phyloP scores from a whole-genome alignment of 1,140 invertebrate genomes.

The Metopolophium dirhodum region DNA sequence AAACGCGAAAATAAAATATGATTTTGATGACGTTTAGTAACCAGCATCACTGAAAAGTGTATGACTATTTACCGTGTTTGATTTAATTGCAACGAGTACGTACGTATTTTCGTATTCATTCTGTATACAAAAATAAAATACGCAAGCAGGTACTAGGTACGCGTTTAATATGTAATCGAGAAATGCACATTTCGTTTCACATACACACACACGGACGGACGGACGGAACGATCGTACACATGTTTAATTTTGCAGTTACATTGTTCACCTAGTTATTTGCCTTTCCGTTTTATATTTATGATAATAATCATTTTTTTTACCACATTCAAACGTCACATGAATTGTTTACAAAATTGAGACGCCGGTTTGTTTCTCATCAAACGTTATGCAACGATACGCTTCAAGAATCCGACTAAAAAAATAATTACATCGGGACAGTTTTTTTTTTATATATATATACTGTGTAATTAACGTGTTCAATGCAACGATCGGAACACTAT shows the following conservation, averaged over 20 bases:
- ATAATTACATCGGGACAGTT: slow-evolving; percentile 49
- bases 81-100: not conserved
- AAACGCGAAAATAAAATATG: not conserved
- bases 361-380: slow-evolving; percentile 49
- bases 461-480: slow-evolving; percentile 39
- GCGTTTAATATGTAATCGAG: not conserved
- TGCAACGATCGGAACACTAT: not conserved
- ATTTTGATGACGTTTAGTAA: not conserved
- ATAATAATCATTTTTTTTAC: slow-evolving; percentile 10
- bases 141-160: not conserved
- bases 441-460: not conserved
- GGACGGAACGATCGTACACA: not conserved
- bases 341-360: slow-evolving; percentile 52
- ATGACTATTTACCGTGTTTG: not conserved
- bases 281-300: slow-evolving; percentile 9
- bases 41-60: no score
- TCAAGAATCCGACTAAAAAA: slow-evolving; percentile 24
- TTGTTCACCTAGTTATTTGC: slow-evolving; percentile 52
- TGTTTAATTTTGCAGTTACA: slow-evolving; percentile 50
- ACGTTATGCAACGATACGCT: slow-evolving; percentile 55
- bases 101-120: not conserved
- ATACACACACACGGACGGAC: not conserved
- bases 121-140: not conserved
- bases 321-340: slow-evolving; percentile 29
- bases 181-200: slow-evolving; percentile 28